A percentile compares a stretch with the other conserved stretches of the same genome.
Conservation (phyloP, 1,140 invertebrate genomes). For the Neodiprion pinetum region DNA sequence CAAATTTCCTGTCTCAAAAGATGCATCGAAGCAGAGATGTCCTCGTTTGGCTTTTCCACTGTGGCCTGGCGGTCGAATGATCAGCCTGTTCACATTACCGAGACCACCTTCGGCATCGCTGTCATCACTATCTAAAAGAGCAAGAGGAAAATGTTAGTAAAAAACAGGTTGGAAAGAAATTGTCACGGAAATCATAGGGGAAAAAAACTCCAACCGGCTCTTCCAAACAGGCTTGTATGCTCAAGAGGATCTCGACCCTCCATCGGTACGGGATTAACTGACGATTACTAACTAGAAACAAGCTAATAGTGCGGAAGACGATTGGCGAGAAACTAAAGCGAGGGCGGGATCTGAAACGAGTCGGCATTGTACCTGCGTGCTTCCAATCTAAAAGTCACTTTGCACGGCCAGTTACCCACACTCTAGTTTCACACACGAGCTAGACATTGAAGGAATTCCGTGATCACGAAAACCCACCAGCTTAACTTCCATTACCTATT, state of each 20-base stretch:
- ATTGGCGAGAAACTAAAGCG: no score
- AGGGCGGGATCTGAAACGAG: background rate
- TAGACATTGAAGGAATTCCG: background rate
- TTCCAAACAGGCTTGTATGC: constrained; percentile 72
- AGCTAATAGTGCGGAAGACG: no score
- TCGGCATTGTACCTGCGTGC: background rate
- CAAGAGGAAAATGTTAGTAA: constrained; percentile 4
- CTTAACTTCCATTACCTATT: no score
- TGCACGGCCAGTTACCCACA: no score
- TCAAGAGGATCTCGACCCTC: constrained; percentile 66
- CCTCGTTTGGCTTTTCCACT: constrained; percentile 93
- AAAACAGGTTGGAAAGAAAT: no score
- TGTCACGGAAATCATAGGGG: background rate
- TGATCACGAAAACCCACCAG: background rate
- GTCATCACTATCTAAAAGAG: constrained; percentile 86
- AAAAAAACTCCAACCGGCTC: constrained; percentile 46
- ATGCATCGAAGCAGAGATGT: constrained; percentile 96
- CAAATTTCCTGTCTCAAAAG: constrained; percentile 96
- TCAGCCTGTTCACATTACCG: constrained; percentile 91
- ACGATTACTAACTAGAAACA: no score
- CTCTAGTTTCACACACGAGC: background rate
- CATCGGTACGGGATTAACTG: background rate
- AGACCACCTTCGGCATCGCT: constrained; percentile 93
- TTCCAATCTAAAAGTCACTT: background rate
- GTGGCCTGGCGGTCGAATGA: constrained; percentile 92